A percentile compares a stretch with the other conserved stretches of the same genome.
Evolutionary conservation across 2,113 vertebrate genomes (phyloP).

Genomic region (Carettochelys insculpta): DNA sequence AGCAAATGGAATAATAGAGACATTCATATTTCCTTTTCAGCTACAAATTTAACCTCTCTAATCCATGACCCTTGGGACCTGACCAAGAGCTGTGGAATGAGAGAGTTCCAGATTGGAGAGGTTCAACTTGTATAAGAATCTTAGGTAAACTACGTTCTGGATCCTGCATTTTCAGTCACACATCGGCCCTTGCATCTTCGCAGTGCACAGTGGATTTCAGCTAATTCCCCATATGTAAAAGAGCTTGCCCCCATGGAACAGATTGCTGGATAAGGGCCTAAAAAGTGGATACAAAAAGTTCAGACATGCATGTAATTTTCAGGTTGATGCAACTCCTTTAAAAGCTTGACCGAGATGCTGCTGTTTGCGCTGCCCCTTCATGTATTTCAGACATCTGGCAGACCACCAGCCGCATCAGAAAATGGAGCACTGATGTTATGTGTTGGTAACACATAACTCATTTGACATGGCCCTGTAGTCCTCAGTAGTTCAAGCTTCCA

Average conservation of each 20-base stretch:
- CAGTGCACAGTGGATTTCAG: not conserved
- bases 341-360: not conserved
- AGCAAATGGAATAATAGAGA: not conserved
- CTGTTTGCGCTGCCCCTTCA: not conserved
- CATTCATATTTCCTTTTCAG: not conserved
- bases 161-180: not conserved
- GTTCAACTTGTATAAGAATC: no score
- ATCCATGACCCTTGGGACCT: no score
- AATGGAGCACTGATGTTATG: not conserved
- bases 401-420: not conserved
- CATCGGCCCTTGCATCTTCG: not conserved
- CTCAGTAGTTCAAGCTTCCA: not conserved
- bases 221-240: not conserved
- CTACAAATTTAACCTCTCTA: no score
- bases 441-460: not conserved
- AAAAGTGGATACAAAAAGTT: not conserved
- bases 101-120: no score
- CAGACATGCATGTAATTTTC: constrained; percentile 1
- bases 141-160: not conserved
- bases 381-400: not conserved
- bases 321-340: not conserved
- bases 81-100: no score
- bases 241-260: not conserved
- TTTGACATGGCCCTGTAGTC: not conserved
- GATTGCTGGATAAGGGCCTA: not conserved